Base-by-base conservation (phyloP, 2,888 invertebrate species). In the Chorisops tibialis region DNA sequence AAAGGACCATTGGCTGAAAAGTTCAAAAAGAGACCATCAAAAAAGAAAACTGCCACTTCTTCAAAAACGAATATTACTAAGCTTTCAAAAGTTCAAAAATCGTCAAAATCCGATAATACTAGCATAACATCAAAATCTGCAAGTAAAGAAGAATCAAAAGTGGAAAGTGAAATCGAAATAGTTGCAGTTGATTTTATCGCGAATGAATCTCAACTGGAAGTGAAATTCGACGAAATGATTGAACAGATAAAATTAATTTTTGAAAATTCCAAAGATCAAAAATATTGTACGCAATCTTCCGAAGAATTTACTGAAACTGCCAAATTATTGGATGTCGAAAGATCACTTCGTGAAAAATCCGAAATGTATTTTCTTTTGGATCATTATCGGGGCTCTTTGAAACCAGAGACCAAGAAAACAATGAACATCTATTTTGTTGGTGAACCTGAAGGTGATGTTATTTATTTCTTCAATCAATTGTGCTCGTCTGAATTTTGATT, bases 341-440 rank as follows among this genome's bases (percentile, higher is more conserved):
- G n/a, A n/a, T 7, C 7, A n/a, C 4, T n/a, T 18, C 21, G 5
- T 9, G 18, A 35, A 7, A n/a, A 12, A 11, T 4, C 41, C 14
- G 14, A 11, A 11, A 16, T 12, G 6, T 63, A 14, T 39, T 22
- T 59, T 52, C 14, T 12, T 16, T 18, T 63, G 11, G 63, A 63
- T 49, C 54, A 52, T 16, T 59, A 54, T 22, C 59, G 54, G 21
- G 63, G 63, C 12, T 48, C 41, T 19, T 38, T 63, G 35, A 2
- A 7, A 5, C 41, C 63, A 18, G 41, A 30, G n/a, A 19, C 30
- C 11, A 16, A 16, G 22, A 63, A 41, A 16, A 14, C 24, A 9
- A 48, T 59, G 24, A 39, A 43, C 39, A 11, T 63, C 4, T 59
- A 52, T 39, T 63, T 63, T 19, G 16, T 47, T 11, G 59, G 59